Evolutionary conservation across 1,140 invertebrate genomes (phyloP).

Genomic region (honey bee (Apis mellifera)): DNA sequence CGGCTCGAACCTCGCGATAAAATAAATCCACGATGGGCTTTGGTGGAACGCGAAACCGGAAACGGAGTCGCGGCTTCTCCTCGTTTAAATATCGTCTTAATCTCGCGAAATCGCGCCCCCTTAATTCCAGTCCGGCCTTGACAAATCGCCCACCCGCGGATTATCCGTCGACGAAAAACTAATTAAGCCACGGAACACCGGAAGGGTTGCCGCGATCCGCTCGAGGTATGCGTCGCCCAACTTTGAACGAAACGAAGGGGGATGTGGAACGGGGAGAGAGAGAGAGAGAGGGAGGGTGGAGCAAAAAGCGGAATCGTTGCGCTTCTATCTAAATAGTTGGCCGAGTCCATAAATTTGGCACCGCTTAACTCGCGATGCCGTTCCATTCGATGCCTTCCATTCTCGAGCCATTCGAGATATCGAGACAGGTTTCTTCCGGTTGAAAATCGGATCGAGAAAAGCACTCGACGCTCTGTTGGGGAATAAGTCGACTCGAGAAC

Average conservation of each 20-base stretch:
- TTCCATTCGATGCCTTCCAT: too few relatives aligned
- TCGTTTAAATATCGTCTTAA: slow-evolving; percentile 69
- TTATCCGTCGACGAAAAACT: slow-evolving; percentile 58
- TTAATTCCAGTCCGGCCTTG: slow-evolving; percentile 44
- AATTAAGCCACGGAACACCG: slow-evolving; percentile 42
- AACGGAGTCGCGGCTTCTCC: slow-evolving; percentile 33
- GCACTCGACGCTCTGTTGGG: too few relatives aligned
- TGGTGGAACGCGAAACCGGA: slow-evolving; percentile 39
- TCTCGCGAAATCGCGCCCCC: slow-evolving; percentile 36
- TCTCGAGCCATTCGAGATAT: too few relatives aligned
- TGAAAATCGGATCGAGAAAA: too few relatives aligned
- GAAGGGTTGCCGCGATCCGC: background rate
- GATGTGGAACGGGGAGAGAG: background rate
- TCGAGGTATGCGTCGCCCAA: slow-evolving; percentile 1
- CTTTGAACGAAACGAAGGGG: background rate
- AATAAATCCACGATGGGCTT: slow-evolving; percentile 58
- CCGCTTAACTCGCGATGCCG: slow-evolving; percentile 20
- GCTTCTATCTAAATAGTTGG: slow-evolving; percentile 57
- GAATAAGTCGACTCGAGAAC: too few relatives aligned
- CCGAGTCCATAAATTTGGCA: slow-evolving; percentile 49
- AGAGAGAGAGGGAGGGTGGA: background rate
- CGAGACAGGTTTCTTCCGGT: too few relatives aligned
- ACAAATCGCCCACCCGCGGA: slow-evolving; percentile 52
- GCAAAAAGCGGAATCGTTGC: slow-evolving; percentile 55
- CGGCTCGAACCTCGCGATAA: slow-evolving; percentile 31